phyloP scores from a whole-genome alignment of 2,797 vertebrate species.

The Sebastes melanostomus region DNA sequence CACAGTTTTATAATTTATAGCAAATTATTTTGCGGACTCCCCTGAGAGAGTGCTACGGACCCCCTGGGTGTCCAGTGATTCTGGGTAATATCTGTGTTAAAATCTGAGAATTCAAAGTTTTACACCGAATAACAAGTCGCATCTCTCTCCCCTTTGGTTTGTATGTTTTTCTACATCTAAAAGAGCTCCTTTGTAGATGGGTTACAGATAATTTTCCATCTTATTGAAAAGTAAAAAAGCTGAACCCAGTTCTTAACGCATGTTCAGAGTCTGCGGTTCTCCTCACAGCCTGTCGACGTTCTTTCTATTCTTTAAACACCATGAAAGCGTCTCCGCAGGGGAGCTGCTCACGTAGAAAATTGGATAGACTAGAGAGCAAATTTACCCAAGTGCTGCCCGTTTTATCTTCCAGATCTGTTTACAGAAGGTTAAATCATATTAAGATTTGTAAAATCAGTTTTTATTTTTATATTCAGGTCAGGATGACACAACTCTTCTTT shows the following conservation, averaged over 20 bases:
- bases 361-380: not conserved
- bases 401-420: slow-evolving; percentile 17
- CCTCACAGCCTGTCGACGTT: not conserved
- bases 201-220: slow-evolving; percentile 8
- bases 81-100: too few species aligned
- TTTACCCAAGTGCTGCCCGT: not conserved
- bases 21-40: too few species aligned
- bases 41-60: too few species aligned
- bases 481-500: not conserved
- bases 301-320: not conserved
- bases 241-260: not conserved
- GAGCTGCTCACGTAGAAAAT: slow-evolving; percentile 19
- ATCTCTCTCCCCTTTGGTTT: not conserved
- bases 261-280: slow-evolving; percentile 1
- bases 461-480: not conserved
- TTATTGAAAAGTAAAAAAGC: slow-evolving; percentile 11
- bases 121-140: not conserved
- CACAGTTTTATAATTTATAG: too few species aligned
- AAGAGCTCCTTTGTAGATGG: not conserved
- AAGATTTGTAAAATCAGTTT: not conserved
- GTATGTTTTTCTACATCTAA: not conserved
- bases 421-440: not conserved
- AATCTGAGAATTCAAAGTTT: not conserved
- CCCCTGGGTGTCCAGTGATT: too few species aligned
- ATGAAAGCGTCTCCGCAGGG: slow-evolving; percentile 15